Percentiles rank a stretch among this genome's conserved stretches.
Evolutionary conservation across 2,113 vertebrate species (phyloP).

Genomic region (Corythaeola cristata): DNA sequence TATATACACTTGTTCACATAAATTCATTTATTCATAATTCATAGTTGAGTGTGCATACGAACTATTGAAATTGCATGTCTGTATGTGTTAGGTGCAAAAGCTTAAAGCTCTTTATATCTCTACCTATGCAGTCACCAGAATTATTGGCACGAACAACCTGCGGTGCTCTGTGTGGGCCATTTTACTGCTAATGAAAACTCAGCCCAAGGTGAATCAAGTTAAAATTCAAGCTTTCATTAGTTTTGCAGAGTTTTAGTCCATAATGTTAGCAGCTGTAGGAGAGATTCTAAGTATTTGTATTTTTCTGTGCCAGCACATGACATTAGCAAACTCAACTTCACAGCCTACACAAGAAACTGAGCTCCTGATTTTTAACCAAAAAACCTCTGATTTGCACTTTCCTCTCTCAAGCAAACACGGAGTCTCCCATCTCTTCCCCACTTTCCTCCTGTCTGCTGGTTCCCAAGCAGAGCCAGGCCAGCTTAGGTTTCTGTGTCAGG

Average conservation of each 20-base stretch:
- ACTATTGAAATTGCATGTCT: background rate
- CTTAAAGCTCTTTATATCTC: background rate
- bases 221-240: background rate
- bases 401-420: rapidly evolving
- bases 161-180: background rate
- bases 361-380: background rate
- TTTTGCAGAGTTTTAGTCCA: background rate
- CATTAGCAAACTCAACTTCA: background rate
- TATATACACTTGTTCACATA: background rate
- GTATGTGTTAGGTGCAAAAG: background rate
- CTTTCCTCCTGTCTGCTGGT: background rate
- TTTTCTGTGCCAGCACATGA: background rate
- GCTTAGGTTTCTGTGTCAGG: background rate
- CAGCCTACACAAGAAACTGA: background rate
- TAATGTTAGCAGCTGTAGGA: background rate
- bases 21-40: background rate
- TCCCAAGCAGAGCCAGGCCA: background rate
- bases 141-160: background rate
- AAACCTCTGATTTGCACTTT: background rate
- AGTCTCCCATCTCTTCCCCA: background rate
- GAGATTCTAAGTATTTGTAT: background rate
- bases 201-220: background rate
- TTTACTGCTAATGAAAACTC: background rate
- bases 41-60: background rate
- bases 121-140: background rate